A percentile compares a stretch with the other conserved stretches of the same genome.
These are phyloP conservation scores for Cremastinae sp. DNA, from an alignment of 2,888 invertebrate species.

Conservation along the genomic window DNA sequence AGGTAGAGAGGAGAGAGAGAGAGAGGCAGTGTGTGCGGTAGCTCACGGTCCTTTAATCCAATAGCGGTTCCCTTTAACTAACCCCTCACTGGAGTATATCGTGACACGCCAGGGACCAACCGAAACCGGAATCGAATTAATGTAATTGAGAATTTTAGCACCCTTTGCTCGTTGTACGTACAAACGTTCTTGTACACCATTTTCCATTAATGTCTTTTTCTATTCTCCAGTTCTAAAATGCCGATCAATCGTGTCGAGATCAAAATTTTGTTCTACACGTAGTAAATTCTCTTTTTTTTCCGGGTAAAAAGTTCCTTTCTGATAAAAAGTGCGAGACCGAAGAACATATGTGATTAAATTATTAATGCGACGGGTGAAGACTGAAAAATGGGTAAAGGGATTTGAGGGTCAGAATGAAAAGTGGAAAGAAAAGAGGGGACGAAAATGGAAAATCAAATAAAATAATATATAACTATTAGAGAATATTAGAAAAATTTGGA, in stretches of 20 bases:
- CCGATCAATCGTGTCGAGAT: conserved; percentile 13
- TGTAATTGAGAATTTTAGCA: conserved; percentile 77
- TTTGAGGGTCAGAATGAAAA: too few species aligned
- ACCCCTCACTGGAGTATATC: conserved; percentile 70
- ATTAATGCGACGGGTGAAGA: too few species aligned
- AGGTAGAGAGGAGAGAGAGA: conserved; percentile 67
- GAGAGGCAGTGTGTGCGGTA: conserved; percentile 51
- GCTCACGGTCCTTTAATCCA: conserved; percentile 62
- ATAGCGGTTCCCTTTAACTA: conserved; percentile 76
- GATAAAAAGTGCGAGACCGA: too few species aligned
- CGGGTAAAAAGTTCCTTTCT: too few species aligned
- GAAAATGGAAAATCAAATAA: too few species aligned
- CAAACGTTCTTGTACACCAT: conserved; percentile 28
- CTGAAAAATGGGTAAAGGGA: too few species aligned
- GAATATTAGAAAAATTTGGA: too few species aligned
- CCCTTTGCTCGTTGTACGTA: conserved; percentile 67
- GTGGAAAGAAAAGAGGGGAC: too few species aligned
- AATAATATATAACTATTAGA: too few species aligned
- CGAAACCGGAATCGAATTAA: conserved; percentile 73
- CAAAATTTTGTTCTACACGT: too few species aligned
- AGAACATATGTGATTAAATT: too few species aligned
- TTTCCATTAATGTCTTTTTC: conserved; percentile 19
- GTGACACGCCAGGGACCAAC: conserved; percentile 70
- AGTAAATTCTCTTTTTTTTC: too few species aligned
- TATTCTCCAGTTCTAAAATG: conserved; percentile 6